Evolutionary conservation across 30 jellyfish, hydroid and myxozoan species (phyloP).

Genomic region (Chrysaora quinquecirrha): DNA sequence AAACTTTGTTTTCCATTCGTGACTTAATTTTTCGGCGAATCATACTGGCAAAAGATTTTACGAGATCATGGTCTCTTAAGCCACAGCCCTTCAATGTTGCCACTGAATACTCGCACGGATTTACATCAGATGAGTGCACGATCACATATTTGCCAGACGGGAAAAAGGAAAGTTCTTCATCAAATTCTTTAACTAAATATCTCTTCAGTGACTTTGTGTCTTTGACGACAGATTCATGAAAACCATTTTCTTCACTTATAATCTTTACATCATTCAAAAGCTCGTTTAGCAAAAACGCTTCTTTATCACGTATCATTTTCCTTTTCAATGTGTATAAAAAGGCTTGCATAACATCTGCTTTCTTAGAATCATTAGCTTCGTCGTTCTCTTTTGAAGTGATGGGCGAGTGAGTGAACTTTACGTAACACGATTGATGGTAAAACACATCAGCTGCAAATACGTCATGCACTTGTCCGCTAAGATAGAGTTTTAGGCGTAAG

Average conservation of each 20-base stretch:
- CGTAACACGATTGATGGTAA: constrained; percentile 42
- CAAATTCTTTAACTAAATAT: constrained; percentile 4
- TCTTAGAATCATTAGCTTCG: constrained; percentile 8
- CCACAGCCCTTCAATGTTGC: constrained; percentile 25
- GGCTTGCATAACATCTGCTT: constrained; percentile 13
- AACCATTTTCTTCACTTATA: constrained; percentile 10
- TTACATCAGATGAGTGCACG: constrained; percentile 16
- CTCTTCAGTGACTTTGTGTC: constrained; percentile 12
- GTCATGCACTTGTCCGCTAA: constrained; percentile 45
- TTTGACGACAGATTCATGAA: constrained; percentile 1
- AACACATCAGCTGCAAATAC: constrained; percentile 46
- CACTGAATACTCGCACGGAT: constrained; percentile 25
- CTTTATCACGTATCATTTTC: constrained; percentile 11
- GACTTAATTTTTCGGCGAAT: constrained; percentile 10
- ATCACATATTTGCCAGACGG: constrained; percentile 23
- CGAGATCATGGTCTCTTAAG: background rate
- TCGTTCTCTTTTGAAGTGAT: constrained; percentile 12
- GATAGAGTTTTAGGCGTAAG: background rate
- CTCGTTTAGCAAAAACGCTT: constrained; percentile 25
- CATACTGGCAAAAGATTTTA: constrained; percentile 26
- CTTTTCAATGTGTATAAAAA: constrained; percentile 4
- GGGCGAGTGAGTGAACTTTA: constrained; percentile 8
- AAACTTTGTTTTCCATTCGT: constrained; percentile 5
- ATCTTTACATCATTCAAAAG: constrained; percentile 3
- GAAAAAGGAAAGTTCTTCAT: constrained; percentile 13